Evolutionary conservation across 2,797 vertebrate genomes (phyloP).

Genomic region (Bufotes viridis): DNA sequence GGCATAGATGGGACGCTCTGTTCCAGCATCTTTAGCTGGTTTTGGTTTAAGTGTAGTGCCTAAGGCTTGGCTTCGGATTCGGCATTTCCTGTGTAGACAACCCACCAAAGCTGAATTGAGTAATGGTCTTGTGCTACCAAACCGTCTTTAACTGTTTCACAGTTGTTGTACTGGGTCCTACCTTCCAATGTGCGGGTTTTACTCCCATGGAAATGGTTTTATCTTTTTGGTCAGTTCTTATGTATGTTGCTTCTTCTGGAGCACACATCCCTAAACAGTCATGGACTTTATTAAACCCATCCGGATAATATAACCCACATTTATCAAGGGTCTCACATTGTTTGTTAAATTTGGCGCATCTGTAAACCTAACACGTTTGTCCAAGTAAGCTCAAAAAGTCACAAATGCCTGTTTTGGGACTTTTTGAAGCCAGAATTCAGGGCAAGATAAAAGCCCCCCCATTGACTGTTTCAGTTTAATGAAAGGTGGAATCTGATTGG

Average conservation of each 20-base stretch:
- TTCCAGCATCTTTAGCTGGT: slow-evolving; percentile 66
- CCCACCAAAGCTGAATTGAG: slow-evolving; percentile 36
- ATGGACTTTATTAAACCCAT: too few relatives aligned
- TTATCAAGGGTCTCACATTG: too few relatives aligned
- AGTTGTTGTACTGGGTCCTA: background rate
- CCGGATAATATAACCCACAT: too few relatives aligned
- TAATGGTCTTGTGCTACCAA: background rate
- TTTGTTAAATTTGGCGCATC: too few relatives aligned
- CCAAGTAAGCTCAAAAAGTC: too few relatives aligned
- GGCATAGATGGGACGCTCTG: slow-evolving; percentile 52
- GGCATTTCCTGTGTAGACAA: slow-evolving; percentile 67
- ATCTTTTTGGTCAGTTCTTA: background rate
- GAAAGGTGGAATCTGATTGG: too few relatives aligned
- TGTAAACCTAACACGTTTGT: too few relatives aligned
- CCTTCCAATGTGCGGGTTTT: background rate
- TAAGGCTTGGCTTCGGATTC: slow-evolving; percentile 67
- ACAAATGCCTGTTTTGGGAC: too few relatives aligned
- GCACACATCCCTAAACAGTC: too few relatives aligned
- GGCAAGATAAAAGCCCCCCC: too few relatives aligned
- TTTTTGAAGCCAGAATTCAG: too few relatives aligned
- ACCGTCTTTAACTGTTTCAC: slow-evolving; percentile 16
- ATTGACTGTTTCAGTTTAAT: too few relatives aligned
- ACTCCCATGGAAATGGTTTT: background rate
- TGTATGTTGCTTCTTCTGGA: background rate
- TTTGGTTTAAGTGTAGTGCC: slow-evolving; percentile 67